These are phyloP conservation scores for Sepioteuthis lessoniana DNA, from an alignment of 2,888 invertebrate genomes.

Conservation along the genomic window DNA sequence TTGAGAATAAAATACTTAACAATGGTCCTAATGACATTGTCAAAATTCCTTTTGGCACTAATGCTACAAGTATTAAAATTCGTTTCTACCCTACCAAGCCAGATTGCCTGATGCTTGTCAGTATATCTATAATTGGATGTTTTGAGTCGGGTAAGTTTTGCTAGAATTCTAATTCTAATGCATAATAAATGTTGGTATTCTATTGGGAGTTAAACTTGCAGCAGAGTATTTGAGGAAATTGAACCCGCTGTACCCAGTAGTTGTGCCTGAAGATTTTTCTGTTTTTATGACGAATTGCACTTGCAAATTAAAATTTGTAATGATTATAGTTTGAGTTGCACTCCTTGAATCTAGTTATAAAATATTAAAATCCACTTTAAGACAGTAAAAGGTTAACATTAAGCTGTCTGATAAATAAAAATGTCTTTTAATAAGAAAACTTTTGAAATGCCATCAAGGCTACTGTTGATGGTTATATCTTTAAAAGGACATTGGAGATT, in stretches of 20 bases:
- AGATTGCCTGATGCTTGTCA: not conserved
- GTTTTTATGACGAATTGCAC: too few relatives aligned
- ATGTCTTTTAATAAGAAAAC: not conserved
- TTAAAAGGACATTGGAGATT: too few relatives aligned
- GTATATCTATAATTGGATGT: constrained; percentile 40
- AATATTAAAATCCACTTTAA: not conserved
- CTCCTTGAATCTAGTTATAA: not conserved
- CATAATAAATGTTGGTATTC: too few relatives aligned
- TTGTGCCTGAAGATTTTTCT: too few relatives aligned
- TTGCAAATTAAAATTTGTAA: not conserved
- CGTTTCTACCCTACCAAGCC: not conserved
- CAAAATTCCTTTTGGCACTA: not conserved
- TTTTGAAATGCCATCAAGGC: not conserved
- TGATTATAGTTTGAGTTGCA: not conserved
- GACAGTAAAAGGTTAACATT: not conserved
- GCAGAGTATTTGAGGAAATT: too few relatives aligned
- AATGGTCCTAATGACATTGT: constrained; percentile 38
- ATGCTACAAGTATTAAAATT: not conserved
- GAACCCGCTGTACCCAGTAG: too few relatives aligned
- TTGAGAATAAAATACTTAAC: not conserved
- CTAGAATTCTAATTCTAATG: not conserved
- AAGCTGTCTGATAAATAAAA: not conserved
- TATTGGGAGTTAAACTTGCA: too few relatives aligned
- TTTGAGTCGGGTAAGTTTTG: constrained; percentile 12
- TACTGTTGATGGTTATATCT: not conserved